Conservation (phyloP, 2,888 invertebrate genomes). For the Cryptus armator region DNA sequence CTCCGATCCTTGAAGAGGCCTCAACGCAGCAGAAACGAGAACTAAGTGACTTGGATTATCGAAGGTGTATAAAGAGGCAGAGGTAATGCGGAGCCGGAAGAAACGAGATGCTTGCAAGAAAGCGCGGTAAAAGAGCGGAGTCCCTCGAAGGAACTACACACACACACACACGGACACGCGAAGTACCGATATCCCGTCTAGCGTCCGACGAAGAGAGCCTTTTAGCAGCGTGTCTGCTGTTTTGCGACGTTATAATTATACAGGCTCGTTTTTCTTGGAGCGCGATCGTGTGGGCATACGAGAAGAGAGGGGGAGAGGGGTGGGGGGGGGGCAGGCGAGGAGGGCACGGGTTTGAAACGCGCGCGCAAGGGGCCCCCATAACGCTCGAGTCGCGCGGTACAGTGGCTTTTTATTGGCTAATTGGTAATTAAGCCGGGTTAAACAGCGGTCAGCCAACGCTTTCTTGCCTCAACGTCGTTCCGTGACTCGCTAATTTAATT, state of each 20-base stretch:
- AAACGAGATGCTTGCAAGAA: conserved; percentile 55
- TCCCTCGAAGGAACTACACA: conserved; percentile 8
- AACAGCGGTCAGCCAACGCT: conserved; percentile 83
- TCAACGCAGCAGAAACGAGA: conserved; percentile 3
- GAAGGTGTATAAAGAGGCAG: conserved; percentile 6
- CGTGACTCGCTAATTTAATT: conserved; percentile 83
- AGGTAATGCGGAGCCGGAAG: conserved; percentile 40
- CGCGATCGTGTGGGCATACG: conserved; percentile 76
- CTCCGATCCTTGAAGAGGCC: neutral
- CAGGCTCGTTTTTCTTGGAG: conserved; percentile 79
- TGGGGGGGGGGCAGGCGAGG: conserved; percentile 7
- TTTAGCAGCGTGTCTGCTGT: conserved; percentile 78
- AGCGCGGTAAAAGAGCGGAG: conserved; percentile 43
- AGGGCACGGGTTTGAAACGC: conserved; percentile 42
- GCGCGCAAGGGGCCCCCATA: conserved; percentile 55
- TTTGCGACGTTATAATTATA: conserved; percentile 83
- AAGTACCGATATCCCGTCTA: conserved; percentile 43
- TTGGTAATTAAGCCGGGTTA: conserved; percentile 84
- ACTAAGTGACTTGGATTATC: conserved; percentile 53
- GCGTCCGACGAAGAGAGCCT: conserved; percentile 71
- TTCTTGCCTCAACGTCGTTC: conserved; percentile 81
- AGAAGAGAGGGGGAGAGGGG: conserved; percentile 33
- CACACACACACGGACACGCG: neutral
- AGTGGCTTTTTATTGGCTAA: conserved; percentile 82
- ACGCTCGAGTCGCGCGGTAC: conserved; percentile 71